Evolutionary conservation across 2,888 invertebrate species (phyloP), one percentile per base, ranked within the genome.

Genomic region (Unio pictorum): DNA sequence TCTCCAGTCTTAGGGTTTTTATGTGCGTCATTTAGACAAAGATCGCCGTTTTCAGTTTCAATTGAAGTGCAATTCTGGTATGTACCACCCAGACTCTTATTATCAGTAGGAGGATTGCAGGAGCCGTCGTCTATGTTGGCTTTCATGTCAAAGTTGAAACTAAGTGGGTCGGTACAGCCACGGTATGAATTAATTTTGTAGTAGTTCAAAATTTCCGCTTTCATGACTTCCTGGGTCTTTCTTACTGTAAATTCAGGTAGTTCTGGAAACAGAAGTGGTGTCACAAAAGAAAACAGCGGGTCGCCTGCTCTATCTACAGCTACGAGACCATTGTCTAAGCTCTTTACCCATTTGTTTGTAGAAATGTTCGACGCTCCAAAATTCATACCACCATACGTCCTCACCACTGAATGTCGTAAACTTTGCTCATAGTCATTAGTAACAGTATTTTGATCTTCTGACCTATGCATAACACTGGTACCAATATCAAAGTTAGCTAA

Each of bases 231-330:
- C n/a, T 30, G 58, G 8, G 69, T 18, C 18, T 73, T 59, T 54
- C 28, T 26, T 4, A 72, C 57, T 11, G 68, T 74, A 57, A 55
- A 17, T 59, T 56, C 18, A 55, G 67, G 67, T n/a, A 73, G 45
- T 60, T 72, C 72, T 20, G 71, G 71, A 11, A 74, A 30, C 18
- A 56, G 65, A n/a, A 30, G 15, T 7, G 61, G 28, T 20, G 61
- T 74, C 26, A 74, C 63, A 11, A 62, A 45, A 62, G 54, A 65
- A 54, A 65, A 57, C 26, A 74, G 55, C 18, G 72, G 74, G 26
- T 74, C 72, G 20, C 74, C 74, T 45, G 20, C 11, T 15, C 68
- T 59, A 58, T 74, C 72, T 23, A 74, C 55, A n/a, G 72, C 65
- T 20, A 69, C 68, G 8, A 74, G 64, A 30, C 69, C 64, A 34